Evolutionary conservation across 2,113 vertebrate species (phyloP).

Genomic region (Pluvianellus socialis): DNA sequence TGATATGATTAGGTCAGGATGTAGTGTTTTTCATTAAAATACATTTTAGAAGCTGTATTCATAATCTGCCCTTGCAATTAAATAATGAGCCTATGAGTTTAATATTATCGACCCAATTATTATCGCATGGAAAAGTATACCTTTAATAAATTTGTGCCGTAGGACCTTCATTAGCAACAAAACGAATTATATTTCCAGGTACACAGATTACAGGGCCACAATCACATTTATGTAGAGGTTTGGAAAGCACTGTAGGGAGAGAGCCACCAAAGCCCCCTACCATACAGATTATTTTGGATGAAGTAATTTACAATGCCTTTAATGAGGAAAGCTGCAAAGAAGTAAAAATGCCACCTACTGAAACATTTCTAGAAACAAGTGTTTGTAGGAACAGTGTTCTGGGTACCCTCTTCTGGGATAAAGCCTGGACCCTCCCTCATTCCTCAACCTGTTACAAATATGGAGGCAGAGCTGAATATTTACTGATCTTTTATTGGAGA

Average conservation of each 20-base stretch:
- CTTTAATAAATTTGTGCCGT: slow-evolving; percentile 95
- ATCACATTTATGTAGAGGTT: slow-evolving; percentile 52
- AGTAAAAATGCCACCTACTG: neutral
- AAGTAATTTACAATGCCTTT: slow-evolving; percentile 37
- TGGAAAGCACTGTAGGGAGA: slow-evolving; percentile 11
- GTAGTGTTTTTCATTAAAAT: slow-evolving; percentile 99
- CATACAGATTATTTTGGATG: slow-evolving; percentile 46
- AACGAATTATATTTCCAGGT: slow-evolving; percentile 77
- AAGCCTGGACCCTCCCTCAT: neutral
- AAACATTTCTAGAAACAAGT: neutral
- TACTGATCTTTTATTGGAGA: neutral
- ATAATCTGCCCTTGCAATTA: slow-evolving; percentile 98
- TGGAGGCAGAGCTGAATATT: neutral
- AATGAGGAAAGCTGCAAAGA: neutral
- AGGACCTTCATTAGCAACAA: slow-evolving; percentile 91
- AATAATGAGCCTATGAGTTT: slow-evolving; percentile 95
- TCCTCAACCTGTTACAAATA: neutral
- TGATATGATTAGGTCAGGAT: slow-evolving; percentile 99
- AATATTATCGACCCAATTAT: slow-evolving; percentile 98
- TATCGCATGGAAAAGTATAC: slow-evolving; percentile 90
- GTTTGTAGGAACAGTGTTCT: neutral
- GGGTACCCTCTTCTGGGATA: neutral
- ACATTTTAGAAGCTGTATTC: slow-evolving; percentile 97
- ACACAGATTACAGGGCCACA: slow-evolving; percentile 55
- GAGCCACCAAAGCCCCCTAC: neutral